Evolutionary conservation across 1,140 invertebrate species (phyloP), one percentile per base, ranked within the genome.

Genomic region (Drosophila bifasciata): DNA sequence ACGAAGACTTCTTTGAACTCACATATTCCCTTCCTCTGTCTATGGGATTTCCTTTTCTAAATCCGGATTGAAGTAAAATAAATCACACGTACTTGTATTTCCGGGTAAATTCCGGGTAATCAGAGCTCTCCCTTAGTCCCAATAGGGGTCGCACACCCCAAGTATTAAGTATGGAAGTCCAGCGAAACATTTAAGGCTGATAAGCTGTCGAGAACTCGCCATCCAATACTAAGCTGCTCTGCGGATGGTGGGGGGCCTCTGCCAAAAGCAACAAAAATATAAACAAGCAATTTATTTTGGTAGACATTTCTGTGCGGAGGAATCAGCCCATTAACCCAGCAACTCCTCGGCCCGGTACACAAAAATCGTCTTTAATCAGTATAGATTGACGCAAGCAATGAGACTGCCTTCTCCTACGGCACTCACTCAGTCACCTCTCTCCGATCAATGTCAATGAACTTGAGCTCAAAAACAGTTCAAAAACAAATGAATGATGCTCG

Each of bases 331-430:
- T 56, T 79, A 79, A 71, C 51, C 71, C 60, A 8, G 25, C 44
- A 16, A 41, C 23, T 44, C 28, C 45, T 57, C 43, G 51, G 50
- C 21, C 43, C 15, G 19, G 36, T 57, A 23, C 55, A 36, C 28
- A 39, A 68, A 69, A 68, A 48, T 68, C 11, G 11, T 36, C 25
- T 45, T 55, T 61, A 69, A 74, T 74, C 75, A 49, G 40, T 62
- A 11, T 23, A 48, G 56, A 75, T 48, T 84, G 79, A 84, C 79
- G 75, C 45, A 75, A 48, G 21, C 43, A 70, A 71, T 72, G 15
- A 25, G 17, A 11, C 36, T 25, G 5, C 46, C 9, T 23, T 15
- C 21, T 41, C 9, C 15, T 28, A 16, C 40, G 11, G 21, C 28
- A 8, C 9, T 49, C 5, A 19, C 28, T 28, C 19, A 40, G 17